Base-by-base conservation (phyloP, 2,888 invertebrate genomes). In the Sicus ferrugineus region DNA sequence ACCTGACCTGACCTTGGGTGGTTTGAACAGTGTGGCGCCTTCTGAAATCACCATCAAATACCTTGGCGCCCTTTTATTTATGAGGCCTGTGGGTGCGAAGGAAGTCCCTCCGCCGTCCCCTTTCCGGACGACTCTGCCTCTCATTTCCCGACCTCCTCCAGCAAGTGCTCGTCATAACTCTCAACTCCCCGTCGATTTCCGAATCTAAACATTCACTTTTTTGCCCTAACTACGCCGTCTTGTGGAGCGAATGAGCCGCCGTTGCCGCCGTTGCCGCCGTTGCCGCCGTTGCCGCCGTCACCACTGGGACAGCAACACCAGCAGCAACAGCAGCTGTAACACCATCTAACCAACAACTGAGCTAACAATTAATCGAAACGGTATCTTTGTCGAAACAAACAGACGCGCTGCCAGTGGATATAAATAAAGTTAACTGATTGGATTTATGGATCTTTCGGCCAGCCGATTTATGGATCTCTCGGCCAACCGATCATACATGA, bases 141-240 rank as follows among this genome's bases (percentile, higher is more conserved):
- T 54, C 28, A 1, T 9, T 54, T 54, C 28, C 54, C 6, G 5
- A 14, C 54, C 54, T 54, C 28, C 28, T 26, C 54, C 54, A 23
- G 16, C 54, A 28, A 3, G 54, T 9, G 2, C 28, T 54, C 28
- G 26, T 38, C 48, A 52, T 65, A 42, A 65, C n/a, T 54, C 28
- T 48, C 21, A 54, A 30, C 42, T 23, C 38, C 23, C 19, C 59
- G 38, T 31, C 23, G 26, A 54, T n/a, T 30, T 4, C 54, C 56
- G 58, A 66, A 66, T 28, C 16, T 56, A 42, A 56, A 19, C 66
- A 66, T 66, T 66, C 66, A 56, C 66, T 66, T 56, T 56, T 56
- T 21, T 30, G 42, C 26, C 46, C 54, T 26, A 4, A 3, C 42
- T 42, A 42, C 42, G 42, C 4, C n/a, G n/a, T n/a, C n/a, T n/a